phyloP scores from a whole-genome alignment of 1,140 invertebrate species.

The Anoplolepis gracilipes region DNA sequence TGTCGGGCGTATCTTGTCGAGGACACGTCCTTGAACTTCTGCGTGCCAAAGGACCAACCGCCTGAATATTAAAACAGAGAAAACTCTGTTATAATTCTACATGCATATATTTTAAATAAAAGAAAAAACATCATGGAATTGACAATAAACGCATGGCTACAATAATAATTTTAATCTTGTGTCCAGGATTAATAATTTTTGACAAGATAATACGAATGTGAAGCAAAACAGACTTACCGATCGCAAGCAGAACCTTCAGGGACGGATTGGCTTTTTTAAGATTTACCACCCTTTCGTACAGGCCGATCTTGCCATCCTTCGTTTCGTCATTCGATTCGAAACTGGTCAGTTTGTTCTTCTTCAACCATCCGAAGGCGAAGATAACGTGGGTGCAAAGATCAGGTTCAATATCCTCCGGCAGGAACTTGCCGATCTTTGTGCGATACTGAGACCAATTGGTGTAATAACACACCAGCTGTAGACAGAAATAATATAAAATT shows the following conservation, averaged over 20 bases:
- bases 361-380: conserved; percentile 98
- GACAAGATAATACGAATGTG: not conserved
- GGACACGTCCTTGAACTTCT: conserved; percentile 98
- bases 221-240: conserved; percentile 88
- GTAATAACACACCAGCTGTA: conserved; percentile 96
- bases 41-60: conserved; percentile 98
- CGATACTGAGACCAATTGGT: conserved; percentile 99
- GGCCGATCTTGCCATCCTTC: conserved; percentile 95
- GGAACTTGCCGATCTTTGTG: conserved; percentile 96
- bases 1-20: conserved; percentile 94
- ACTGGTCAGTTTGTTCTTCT: conserved; percentile 96
- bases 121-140: not conserved
- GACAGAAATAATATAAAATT: not conserved
- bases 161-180: conserved; percentile 1
- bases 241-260: conserved; percentile 94
- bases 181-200: not conserved
- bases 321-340: conserved; percentile 97
- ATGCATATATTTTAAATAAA: conserved; percentile 11
- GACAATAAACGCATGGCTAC: not conserved
- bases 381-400: conserved; percentile 98
- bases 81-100: not conserved
- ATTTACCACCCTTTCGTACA: conserved; percentile 94
- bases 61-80: conserved; percentile 85
- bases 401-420: conserved; percentile 97
- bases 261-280: conserved; percentile 96